Base-by-base conservation (phyloP, 2,113 vertebrate species). In the Mesoclemmys tuberculata region DNA sequence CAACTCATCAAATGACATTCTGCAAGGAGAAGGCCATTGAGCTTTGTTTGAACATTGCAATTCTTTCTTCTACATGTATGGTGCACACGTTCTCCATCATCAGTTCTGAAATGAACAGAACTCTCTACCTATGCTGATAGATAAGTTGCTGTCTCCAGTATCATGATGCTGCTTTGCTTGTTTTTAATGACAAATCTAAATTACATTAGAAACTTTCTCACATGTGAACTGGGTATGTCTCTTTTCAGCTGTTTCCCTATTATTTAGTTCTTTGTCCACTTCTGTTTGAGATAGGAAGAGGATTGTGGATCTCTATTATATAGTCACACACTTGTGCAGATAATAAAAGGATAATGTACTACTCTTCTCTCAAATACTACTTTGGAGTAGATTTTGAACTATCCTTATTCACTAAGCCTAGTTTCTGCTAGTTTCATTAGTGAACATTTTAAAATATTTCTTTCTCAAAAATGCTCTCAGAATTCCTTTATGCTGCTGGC, bases 11-110 rank as follows among this genome's bases (percentile, higher is more conserved):
- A 64, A 58, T 71, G 85, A 91, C 85, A 88, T 31, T 83, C 86
- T 96, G 88, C 88, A 88, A 29, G 58, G 51, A 91, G 89, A 86
- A 92, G 92, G 94, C 55, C 77, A 38, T 52, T 61, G 84, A 83
- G 93, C 27, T 93, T 87, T 82, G 82, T 48, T 48, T 74, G 55
- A 61, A 29, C 10, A 48, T 48, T 41, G 24, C 56, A 26, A 81
- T 55, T 18, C 24, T 78, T 31, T 6, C 19, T 92, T 92, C 79
- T 52, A 35, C 3, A 75, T 49, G 80, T 85, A 87, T 27, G 77
- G 10, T 29, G 24, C 21, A 22, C 19, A 13, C 6, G 38, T 41
- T 75, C n/a, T 41, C 54, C 46, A 75, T 6, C 26, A 5, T n/a
- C 46, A 90, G 14, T 29, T 90, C 29, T 83, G 52, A 88, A 91